Base-by-base conservation (phyloP, 2,797 vertebrate genomes). In the Lacerta bilineata region DNA sequence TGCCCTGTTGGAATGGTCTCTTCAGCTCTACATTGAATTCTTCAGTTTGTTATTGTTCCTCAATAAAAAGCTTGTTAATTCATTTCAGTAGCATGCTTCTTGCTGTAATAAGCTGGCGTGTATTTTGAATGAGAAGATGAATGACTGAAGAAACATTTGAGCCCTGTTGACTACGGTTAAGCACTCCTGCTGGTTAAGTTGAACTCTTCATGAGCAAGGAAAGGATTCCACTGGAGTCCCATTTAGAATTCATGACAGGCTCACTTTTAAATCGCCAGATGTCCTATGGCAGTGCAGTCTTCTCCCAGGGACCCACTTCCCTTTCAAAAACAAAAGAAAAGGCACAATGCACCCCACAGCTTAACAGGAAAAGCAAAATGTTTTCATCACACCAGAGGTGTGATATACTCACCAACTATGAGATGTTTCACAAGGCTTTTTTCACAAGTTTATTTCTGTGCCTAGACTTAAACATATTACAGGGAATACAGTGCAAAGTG, bases 241-340 rank as follows among this genome's bases (percentile, higher is more conserved):
- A 90, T 64, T 89, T 94, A 90, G 78, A 92, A 95, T 95, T 94
- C 86, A 36, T 91, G 85, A 90, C 86, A 93, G 83, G 77, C 88
- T 95, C 85, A 59, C 66, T 93, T 92, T 85, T 93, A 82, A 94
- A 94, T 93, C 15, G 88, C 59, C 50, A 83, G 36, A 80, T 91
- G 75, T 95, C 82, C 2, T 0, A 64, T 91, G 90, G 15, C 87
- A 77, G 68, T 89, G 85, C 85, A 92, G 29, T 41, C 90, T 95
- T 94, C 85, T 81, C 85, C 82, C 74, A 89, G 75, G 2, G 50
- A 83, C 87, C 92, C 39, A n/a, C 4, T 80, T 95, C 43, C 11
- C 27, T 92, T 93, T 94, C 89, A 91, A 88, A 77, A 94, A 84
- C 74, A n/a, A 64, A 23, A 23, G 61, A 23, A 23, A 23, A 7